phyloP scores from a whole-genome alignment of 2,888 invertebrate genomes.

The Erpobdella octoculata region DNA sequence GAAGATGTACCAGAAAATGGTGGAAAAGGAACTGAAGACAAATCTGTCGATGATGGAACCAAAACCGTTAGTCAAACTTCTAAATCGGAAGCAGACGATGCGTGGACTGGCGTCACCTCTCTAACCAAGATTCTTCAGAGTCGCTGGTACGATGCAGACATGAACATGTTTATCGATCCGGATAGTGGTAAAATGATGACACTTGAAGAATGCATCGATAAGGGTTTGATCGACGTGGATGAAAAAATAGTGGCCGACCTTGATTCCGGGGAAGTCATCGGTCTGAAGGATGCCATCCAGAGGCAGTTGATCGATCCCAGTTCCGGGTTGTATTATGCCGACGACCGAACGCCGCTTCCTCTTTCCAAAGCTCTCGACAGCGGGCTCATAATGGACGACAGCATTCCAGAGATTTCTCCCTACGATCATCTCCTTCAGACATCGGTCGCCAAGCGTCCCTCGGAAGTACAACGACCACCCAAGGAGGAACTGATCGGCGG shows the following conservation, averaged over 20 bases:
- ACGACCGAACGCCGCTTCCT: constrained; percentile 63
- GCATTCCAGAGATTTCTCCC: constrained; percentile 8
- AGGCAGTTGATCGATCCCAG: constrained; percentile 74
- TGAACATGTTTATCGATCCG: constrained; percentile 56
- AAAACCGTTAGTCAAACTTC: no score
- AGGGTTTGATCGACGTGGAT: constrained; percentile 61
- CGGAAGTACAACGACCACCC: neutral
- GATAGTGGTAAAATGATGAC: constrained; percentile 60
- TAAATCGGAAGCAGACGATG: neutral
- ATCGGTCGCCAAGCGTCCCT: neutral
- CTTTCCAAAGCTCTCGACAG: constrained; percentile 75
- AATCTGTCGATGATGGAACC: no score
- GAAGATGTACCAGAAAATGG: no score
- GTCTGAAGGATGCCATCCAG: constrained; percentile 86
- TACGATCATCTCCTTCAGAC: neutral
- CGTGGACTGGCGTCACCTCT: constrained; percentile 5
- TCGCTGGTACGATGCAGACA: constrained; percentile 18
- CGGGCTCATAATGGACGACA: constrained; percentile 62
- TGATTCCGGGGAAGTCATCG: constrained; percentile 66
- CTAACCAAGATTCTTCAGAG: constrained; percentile 26
- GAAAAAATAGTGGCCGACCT: constrained; percentile 58
- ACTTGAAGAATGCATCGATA: constrained; percentile 72
- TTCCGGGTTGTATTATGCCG: constrained; percentile 60
- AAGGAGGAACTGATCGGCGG: neutral
- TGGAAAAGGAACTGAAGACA: no score